phyloP scores from a whole-genome alignment of 2,797 vertebrate species.

The Pseudochromis fuscus region DNA sequence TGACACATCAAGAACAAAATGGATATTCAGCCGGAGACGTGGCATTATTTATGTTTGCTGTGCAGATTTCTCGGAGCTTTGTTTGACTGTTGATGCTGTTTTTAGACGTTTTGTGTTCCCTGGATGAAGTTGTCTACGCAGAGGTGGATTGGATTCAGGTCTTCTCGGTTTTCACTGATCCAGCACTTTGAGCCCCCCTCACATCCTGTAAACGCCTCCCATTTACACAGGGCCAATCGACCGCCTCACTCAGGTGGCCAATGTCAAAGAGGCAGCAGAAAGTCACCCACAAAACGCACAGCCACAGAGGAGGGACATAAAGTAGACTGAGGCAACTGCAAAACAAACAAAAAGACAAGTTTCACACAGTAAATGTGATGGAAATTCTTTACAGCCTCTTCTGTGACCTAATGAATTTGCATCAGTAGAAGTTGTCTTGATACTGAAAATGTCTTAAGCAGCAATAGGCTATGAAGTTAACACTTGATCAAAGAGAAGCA shows the following conservation, averaged over 20 bases:
- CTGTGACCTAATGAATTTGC: too few relatives aligned
- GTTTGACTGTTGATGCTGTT: constrained; percentile 11
- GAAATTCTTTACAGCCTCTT: too few relatives aligned
- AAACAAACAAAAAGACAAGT: too few relatives aligned
- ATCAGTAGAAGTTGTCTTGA: too few relatives aligned
- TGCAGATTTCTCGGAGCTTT: not conserved
- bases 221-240: constrained; percentile 66
- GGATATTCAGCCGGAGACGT: not conserved
- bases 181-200: constrained; percentile 67
- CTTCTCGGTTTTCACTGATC: constrained; percentile 81
- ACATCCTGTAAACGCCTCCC: constrained; percentile 66
- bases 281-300: constrained; percentile 14
- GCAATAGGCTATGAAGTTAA: too few relatives aligned
- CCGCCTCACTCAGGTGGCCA: constrained; percentile 57
- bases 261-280: constrained; percentile 64
- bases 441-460: too few relatives aligned
- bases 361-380: too few relatives aligned
- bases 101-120: constrained; percentile 7
- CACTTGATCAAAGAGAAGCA: too few relatives aligned
- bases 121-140: constrained; percentile 23
- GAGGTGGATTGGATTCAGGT: constrained; percentile 22
- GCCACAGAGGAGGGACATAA: not conserved
- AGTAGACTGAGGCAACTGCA: not conserved
- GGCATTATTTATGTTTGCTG: not conserved
- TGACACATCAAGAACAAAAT: not conserved